phyloP scores from a whole-genome alignment of 2,113 vertebrate genomes.

The Amblyornis subalaris region DNA sequence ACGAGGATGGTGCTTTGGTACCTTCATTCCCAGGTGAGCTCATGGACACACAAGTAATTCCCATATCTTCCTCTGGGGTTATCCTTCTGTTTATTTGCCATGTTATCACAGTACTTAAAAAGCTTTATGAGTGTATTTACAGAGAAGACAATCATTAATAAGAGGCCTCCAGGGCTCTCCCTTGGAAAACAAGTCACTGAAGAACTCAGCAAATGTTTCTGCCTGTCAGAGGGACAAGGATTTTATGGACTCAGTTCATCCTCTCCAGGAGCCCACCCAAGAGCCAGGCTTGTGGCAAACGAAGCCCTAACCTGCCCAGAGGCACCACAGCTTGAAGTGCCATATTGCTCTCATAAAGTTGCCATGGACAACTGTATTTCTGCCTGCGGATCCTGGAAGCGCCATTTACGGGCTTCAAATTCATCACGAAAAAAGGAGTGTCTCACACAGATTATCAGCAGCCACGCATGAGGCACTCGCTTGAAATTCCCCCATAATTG shows the following conservation, averaged over 20 bases:
- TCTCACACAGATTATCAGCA: not conserved
- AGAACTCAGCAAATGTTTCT: not conserved
- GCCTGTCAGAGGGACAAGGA: not conserved
- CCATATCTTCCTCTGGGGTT: not conserved
- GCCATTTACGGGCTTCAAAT: fast-evolving
- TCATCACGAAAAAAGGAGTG: not conserved
- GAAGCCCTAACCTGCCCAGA: not conserved
- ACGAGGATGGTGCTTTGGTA: not conserved
- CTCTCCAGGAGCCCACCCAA: not conserved
- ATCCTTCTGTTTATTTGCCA: not conserved
- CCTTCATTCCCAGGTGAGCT: not conserved
- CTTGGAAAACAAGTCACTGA: not conserved
- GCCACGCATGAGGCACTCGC: not conserved
- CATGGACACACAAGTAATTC: not conserved
- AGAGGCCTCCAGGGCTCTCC: not conserved
- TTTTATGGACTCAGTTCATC: not conserved
- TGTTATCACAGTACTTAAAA: not conserved
- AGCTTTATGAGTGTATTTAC: not conserved
- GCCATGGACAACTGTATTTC: not conserved
- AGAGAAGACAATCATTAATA: not conserved
- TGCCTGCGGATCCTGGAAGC: not conserved
- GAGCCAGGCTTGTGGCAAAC: not conserved
- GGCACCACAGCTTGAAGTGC: not conserved
- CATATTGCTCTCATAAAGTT: not conserved
- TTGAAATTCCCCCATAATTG: slow-evolving; percentile 45